A percentile compares a stretch with the other conserved stretches of the same genome.
These are phyloP conservation scores for Rhincodon typus DNA, from an alignment of 2,797 vertebrate genomes.

Conservation along the genomic window DNA sequence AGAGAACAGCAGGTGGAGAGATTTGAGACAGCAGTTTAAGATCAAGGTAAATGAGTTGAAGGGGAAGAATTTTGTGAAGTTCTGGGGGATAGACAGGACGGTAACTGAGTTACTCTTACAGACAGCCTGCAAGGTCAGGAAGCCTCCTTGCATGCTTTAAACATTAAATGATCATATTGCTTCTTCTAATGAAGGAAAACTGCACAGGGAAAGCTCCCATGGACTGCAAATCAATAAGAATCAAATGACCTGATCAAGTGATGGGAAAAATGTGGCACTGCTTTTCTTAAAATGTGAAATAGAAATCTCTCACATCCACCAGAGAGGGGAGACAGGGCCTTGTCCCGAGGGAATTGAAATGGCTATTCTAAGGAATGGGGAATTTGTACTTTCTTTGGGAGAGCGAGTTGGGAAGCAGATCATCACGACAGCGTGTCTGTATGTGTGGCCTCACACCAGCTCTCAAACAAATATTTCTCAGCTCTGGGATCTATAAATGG, in stretches of 20 bases:
- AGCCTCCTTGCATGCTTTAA: not conserved
- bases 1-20: not conserved
- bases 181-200: not conserved
- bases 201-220: not conserved
- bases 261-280: not conserved
- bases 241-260: not conserved
- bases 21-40: not conserved
- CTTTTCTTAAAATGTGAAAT: too few relatives aligned
- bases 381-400: not conserved
- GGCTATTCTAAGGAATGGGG: not conserved
- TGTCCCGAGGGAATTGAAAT: not conserved
- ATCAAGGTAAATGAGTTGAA: not conserved
- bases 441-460: not conserved
- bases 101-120: too few relatives aligned
- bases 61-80: too few relatives aligned
- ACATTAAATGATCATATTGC: too few relatives aligned
- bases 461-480: not conserved
- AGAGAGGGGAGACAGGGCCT: not conserved
- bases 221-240: not conserved
- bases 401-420: not conserved
- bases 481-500: not conserved
- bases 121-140: not conserved
- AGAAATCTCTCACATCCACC: not conserved
- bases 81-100: too few relatives aligned
- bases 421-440: too few relatives aligned